Evolutionary conservation across 2,888 invertebrate species (phyloP), one percentile per base, ranked within the genome.

Genomic region (Microchrysa polita): DNA sequence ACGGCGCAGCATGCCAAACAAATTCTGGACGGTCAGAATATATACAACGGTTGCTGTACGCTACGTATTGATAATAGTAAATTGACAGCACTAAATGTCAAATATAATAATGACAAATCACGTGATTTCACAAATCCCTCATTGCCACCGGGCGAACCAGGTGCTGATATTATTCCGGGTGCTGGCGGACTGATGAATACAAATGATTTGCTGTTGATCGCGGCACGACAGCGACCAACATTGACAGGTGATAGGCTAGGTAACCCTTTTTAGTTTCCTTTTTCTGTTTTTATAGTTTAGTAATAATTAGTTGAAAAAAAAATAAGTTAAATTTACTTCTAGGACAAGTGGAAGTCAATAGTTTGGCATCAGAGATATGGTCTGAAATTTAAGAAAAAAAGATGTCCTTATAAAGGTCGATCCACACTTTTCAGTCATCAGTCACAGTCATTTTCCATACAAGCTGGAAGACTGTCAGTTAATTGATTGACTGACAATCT

Each of bases 101-200:
- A 98, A 86, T 99, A 97, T 89, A 99, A 99, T 89, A 99, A 99
- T 87, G 99, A 99, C 88, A 99, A 99, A 88, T 97, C 97, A 76
- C 90, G 98, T 76, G 99, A 99, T 88, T 99, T 97, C 89, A 99
- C 98, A 80, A 98, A 99, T 87, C 98, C 98, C 71, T 93, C 93
- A 84, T 90, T 99, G 84, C 98, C 98, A 5, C 95, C 96, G 72
- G 98, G 98, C 69, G 98, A 98, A 80, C 87, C 89, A 42, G 88
- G 88, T 75, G 87, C 88, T 78, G 90, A 89, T 80, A 86, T 88
- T 75, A 83, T 89, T 81, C 87, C 88, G 74, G 85, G 86, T 78
- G 85, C 87, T 73, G 86, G 87, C 76, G 87, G 87, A 63, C 81
- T 87, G 74, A 87, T 87, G 74, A 87, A 87, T 74, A 86, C 88